Base-by-base conservation (phyloP, 1,140 invertebrate genomes). In the Drosophila gunungcola region DNA sequence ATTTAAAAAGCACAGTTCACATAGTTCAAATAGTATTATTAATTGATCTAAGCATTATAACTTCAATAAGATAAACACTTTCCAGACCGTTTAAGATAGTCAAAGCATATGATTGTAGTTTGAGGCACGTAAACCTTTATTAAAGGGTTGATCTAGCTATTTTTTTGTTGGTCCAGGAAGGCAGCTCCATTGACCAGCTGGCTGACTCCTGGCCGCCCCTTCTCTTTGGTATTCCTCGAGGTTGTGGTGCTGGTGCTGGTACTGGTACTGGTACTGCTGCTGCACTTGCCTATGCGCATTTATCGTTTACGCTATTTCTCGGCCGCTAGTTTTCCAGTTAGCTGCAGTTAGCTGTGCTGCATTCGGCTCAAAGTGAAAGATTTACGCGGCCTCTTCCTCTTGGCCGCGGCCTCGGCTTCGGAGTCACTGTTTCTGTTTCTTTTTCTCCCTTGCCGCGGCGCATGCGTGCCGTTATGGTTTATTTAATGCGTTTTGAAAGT, bases 401-500 rank as follows among this genome's bases (percentile, higher is more conserved):
- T 21, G 10, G 38, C 34, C 46, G 21, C 29, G 29, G 21, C 53
- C 39, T 38, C 29, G 10, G 38, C 34, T 38, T 29, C 29, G 29
- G 21, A 53, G 38, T 46, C 32, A 45, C 48, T 60, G 16, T 42
- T 13, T 53, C 41, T 60, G 29, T 58, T 52, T 55, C 51, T 63
- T 55, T 25, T 64, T 3, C 64, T 68, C 45, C 38, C 52, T 61
- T 61, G 67, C 43, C 54, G 41, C 73, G 56, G 65, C 84, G 83
- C 85, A 89, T 89, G 84, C 84, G 84, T 89, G 84, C 84, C 84
- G 84, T 89, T 89, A 89, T 89, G 84, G 84, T 89, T 89, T 89
- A 90, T 89, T 89, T 89, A 89, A 89, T 89, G 84, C 84, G 90
- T 91, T 91, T 91, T 91, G 90, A 91, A 91, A 91, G 90, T 91